Evolutionary conservation across 1,140 invertebrate genomes (phyloP), one percentile per base, ranked within the genome.

Genomic region (Trichonephila clavata): DNA sequence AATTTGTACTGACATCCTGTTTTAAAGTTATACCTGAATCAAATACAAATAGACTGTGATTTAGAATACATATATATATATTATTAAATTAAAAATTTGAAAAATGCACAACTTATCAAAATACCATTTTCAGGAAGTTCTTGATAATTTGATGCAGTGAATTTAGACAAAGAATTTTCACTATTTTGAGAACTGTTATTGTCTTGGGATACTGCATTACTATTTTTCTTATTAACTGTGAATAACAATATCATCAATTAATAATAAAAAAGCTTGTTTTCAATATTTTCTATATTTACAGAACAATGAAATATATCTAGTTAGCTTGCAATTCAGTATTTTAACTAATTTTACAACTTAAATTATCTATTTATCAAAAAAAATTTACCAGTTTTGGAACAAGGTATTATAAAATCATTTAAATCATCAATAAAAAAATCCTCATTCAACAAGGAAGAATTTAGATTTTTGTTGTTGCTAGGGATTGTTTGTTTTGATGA

Each of bases 371-470:
- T 61, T 7, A 50, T 50, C 50, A 2, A 50, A 50, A 68, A 21
- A 71, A 6, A 32, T 21, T 90, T 86, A 92, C 90, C 61, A 59
- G 8, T 63, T 92, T 39, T 92, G 27, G 80, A 92, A 60, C 27
- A 27, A 20, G 90, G 90, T 24, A 92, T 84, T 65, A 84, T 59
- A 92, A 92, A 92, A 68, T 92, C 90, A 84, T 77, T 32, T 32
- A 92, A 50, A 57, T 92, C 90, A 84, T 84, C 81, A 68, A 59
- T n/a, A 65, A 84, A 84, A 65, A 83, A 63, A 65, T 84, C 90
- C 18, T 92, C 90, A 50, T 84, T 65, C 7, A 92, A 84, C 18
- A 92, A n/a, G 10, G 89, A 90, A 81, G 27, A 24, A 61, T 89
- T 50, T 27, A 90, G 39, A 68, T 32, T 90, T 60, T 90, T 39